phyloP scores from a whole-genome alignment of 2,888 invertebrate species.

The Pteria penguin region DNA sequence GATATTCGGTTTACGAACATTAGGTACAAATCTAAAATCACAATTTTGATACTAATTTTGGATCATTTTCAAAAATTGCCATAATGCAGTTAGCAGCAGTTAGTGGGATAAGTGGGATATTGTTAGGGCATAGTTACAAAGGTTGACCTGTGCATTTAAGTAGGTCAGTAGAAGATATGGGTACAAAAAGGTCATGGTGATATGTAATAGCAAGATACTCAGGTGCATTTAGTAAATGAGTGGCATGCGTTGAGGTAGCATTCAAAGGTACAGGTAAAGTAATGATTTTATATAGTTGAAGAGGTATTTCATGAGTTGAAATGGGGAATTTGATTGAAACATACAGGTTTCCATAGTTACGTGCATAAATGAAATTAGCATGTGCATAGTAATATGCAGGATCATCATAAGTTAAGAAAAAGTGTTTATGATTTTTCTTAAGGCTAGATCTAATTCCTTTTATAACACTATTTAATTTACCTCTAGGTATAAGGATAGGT shows the following conservation, averaged over 20 bases:
- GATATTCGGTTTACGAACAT: neutral
- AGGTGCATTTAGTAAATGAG: conserved; percentile 42
- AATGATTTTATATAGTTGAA: conserved; percentile 33
- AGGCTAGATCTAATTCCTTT: neutral
- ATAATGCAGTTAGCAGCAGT: neutral
- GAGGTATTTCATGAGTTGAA: conserved; percentile 33
- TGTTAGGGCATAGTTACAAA: neutral
- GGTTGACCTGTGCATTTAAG: neutral
- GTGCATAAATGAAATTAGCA: conserved; percentile 15
- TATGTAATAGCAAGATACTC: conserved; percentile 32
- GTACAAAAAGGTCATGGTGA: conserved; percentile 21
- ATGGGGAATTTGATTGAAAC: conserved; percentile 31
- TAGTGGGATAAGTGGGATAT: neutral
- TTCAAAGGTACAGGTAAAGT: conserved; percentile 46
- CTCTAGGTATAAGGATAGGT: conserved; percentile 20
- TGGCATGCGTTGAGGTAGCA: conserved; percentile 41
- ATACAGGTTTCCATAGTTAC: conserved; percentile 13
- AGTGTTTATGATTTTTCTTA: conserved; percentile 4
- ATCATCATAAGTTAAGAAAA: conserved; percentile 11
- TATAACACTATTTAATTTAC: neutral
- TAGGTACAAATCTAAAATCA: conserved; percentile 11
- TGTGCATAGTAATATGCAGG: conserved; percentile 13
- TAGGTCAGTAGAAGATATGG: neutral
- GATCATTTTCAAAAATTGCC: neutral
- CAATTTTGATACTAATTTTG: neutral